These are phyloP conservation scores for Chirona hameri DNA, from an alignment of 2,888 invertebrate species.

Conservation along the genomic window DNA sequence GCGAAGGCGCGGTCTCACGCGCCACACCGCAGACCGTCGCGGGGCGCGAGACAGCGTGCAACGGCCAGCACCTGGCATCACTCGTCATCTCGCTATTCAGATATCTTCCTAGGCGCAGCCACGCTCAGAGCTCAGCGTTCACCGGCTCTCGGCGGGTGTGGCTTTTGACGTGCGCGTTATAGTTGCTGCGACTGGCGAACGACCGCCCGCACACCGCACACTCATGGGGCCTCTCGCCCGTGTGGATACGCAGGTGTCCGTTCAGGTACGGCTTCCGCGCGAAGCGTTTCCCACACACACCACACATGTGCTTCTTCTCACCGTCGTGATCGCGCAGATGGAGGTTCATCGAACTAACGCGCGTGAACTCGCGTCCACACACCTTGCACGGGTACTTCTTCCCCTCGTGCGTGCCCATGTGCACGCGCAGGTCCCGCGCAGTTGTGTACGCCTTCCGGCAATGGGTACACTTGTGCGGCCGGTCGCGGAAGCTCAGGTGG, in stretches of 20 bases:
- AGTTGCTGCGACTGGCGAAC: slow-evolving; percentile 40
- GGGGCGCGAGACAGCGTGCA: too few relatives aligned
- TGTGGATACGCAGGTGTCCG: slow-evolving; percentile 81
- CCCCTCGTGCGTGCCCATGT: slow-evolving; percentile 80
- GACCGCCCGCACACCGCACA: slow-evolving; percentile 74
- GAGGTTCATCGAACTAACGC: slow-evolving; percentile 81
- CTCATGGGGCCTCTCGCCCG: slow-evolving; percentile 72
- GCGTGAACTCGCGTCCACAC: slow-evolving; percentile 82
- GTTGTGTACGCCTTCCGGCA: slow-evolving; percentile 82
- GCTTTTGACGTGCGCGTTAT: slow-evolving; percentile 39
- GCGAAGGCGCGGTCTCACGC: too few relatives aligned
- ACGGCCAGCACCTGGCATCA: too few relatives aligned
- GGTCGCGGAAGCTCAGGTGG: slow-evolving; percentile 74
- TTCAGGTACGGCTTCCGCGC: slow-evolving; percentile 82
- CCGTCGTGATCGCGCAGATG: slow-evolving; percentile 81
- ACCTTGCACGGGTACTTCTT: slow-evolving; percentile 83
- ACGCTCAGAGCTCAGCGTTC: slow-evolving; percentile 7
- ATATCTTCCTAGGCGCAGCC: neutral
- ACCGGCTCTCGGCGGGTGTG: slow-evolving; percentile 5
- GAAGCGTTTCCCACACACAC: slow-evolving; percentile 75
- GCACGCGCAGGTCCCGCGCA: slow-evolving; percentile 72
- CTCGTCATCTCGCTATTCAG: neutral
- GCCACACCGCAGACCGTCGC: too few relatives aligned
- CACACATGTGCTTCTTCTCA: slow-evolving; percentile 71
- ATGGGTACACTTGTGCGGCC: slow-evolving; percentile 77